These are phyloP conservation scores for Siniperca chuatsi DNA, from an alignment of 2,113 vertebrate species.

Conservation along the genomic window DNA sequence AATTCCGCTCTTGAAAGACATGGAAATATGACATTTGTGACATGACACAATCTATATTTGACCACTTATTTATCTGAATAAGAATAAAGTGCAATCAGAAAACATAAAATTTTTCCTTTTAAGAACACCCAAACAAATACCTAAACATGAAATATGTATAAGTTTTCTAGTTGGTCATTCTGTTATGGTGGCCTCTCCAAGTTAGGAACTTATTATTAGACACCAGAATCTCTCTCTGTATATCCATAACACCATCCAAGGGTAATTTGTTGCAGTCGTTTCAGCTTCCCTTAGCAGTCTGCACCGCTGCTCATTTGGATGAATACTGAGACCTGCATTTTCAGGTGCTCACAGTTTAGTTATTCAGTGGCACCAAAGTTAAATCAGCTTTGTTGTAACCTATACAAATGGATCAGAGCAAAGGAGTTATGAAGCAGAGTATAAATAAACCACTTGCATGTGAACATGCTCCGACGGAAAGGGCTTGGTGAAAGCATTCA, in stretches of 20 bases:
- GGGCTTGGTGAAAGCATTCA: conserved; percentile 13
- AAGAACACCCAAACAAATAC: not conserved
- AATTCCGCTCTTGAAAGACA: not conserved
- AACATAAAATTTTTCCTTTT: not conserved
- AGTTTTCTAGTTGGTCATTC: not conserved
- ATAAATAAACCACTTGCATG: conserved; percentile 23
- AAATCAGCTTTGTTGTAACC: conserved; percentile 46
- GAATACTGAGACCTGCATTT: conserved; percentile 28
- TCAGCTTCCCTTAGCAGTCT: not conserved
- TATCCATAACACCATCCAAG: not conserved
- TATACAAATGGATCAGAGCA: conserved; percentile 55
- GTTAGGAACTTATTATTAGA: not conserved
- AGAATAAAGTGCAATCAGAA: not conserved
- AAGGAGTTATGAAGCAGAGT: conserved; percentile 27
- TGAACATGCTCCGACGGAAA: conserved; percentile 7
- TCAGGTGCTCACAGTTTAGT: conserved; percentile 15
- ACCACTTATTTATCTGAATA: not conserved
- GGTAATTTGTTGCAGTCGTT: conserved; percentile 15
- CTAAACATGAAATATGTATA: not conserved
- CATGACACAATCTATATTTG: not conserved
- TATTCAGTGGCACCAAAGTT: conserved; percentile 23
- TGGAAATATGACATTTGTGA: not conserved
- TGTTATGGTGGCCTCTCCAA: not conserved
- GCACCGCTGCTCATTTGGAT: conserved; percentile 11
- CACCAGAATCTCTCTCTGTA: not conserved